Evolutionary conservation across 2,888 invertebrate species (phyloP).

Genomic region (Cheilosia soror): DNA sequence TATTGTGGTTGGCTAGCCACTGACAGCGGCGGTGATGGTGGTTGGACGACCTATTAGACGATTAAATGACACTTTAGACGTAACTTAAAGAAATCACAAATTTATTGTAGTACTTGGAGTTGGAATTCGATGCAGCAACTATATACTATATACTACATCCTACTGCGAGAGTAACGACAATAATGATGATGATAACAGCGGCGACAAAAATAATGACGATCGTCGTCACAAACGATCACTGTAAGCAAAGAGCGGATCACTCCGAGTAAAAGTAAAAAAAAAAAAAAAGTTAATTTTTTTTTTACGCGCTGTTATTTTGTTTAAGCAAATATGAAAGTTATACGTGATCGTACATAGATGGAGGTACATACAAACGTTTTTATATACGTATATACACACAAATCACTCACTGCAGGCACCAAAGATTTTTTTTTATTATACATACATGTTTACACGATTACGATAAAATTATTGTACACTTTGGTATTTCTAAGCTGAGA

Average conservation of each 20-base stretch:
- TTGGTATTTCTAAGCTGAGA: constrained; percentile 72
- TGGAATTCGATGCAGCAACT: constrained; percentile 43
- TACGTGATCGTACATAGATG: constrained; percentile 66
- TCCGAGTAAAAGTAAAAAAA: constrained; percentile 40
- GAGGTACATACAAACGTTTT: constrained; percentile 46
- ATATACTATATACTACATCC: neutral
- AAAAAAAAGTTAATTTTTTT: constrained; percentile 29
- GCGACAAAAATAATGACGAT: constrained; percentile 45
- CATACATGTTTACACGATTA: constrained; percentile 66
- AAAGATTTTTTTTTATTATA: constrained; percentile 72
- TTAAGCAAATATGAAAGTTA: constrained; percentile 74
- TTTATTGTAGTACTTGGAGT: constrained; percentile 35
- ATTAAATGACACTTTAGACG: constrained; percentile 70
- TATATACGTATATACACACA: constrained; percentile 60
- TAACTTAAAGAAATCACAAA: constrained; percentile 70
- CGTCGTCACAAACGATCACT: constrained; percentile 47
- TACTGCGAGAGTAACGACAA: constrained; percentile 17
- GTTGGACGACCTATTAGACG: constrained; percentile 68
- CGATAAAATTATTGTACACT: constrained; percentile 69
- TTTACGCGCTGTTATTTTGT: constrained; percentile 58
- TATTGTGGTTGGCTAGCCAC: constrained; percentile 25
- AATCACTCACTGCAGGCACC: constrained; percentile 70
- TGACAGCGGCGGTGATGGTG: constrained; percentile 26
- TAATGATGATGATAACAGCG: neutral
- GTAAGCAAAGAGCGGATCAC: constrained; percentile 40